A percentile compares a stretch with the other conserved stretches of the same genome.
These are phyloP conservation scores for Lepus europaeus DNA, from an alignment of 2,113 vertebrate species.

Conservation along the genomic window DNA sequence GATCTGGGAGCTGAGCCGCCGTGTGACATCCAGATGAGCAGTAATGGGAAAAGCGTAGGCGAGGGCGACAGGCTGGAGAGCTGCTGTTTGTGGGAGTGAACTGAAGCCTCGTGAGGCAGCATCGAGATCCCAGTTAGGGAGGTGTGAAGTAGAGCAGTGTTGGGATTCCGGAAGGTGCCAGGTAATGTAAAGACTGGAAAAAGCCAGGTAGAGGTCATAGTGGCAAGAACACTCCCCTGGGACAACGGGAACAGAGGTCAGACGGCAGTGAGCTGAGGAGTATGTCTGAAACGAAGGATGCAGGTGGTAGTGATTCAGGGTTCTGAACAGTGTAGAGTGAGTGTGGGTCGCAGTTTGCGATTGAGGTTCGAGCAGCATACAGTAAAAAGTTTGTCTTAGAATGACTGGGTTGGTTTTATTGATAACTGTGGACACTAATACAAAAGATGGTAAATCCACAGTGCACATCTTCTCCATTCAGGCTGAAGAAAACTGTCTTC, in stretches of 20 bases:
- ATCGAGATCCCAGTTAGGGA: background rate
- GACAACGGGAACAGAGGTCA: background rate
- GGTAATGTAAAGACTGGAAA: no score
- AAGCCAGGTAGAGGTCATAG: background rate
- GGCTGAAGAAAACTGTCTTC: constrained; percentile 88
- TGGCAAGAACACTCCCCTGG: background rate
- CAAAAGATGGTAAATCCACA: background rate
- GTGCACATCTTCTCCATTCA: background rate
- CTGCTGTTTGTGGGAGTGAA: background rate
- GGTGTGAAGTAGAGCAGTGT: background rate
- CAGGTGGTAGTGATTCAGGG: no score
- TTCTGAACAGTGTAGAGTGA: background rate
- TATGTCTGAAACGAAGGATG: background rate
- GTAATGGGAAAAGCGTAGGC: background rate
- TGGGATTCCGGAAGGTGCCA: background rate
- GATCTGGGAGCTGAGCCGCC: background rate
- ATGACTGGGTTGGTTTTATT: background rate
- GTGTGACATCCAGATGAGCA: no score
- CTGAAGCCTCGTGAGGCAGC: background rate
- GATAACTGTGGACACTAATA: background rate
- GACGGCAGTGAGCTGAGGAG: background rate
- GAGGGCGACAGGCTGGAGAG: background rate
- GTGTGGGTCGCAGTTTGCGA: background rate
- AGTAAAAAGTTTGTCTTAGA: background rate
- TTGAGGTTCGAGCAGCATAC: background rate